A percentile compares a stretch with the other conserved stretches of the same genome.
phyloP scores from a whole-genome alignment of 2,113 vertebrate genomes.

The Rhinopomastus cyanomelas region DNA sequence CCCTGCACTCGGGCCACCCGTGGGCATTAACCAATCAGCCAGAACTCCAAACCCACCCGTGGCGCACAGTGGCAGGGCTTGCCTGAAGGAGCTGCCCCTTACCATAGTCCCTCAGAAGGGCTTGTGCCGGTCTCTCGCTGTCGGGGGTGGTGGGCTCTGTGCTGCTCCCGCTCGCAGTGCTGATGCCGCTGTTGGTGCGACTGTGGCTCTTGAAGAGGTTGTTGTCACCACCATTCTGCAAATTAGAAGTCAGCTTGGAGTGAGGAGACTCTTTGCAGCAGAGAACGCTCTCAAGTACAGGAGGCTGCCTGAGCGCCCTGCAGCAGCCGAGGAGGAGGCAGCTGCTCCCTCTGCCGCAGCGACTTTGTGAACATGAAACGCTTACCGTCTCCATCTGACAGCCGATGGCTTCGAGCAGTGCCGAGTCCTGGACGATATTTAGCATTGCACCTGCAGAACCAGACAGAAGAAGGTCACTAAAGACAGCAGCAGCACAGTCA shows the following conservation, averaged over 20 bases:
- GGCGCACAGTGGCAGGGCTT: neutral
- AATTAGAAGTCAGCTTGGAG: slow-evolving; percentile 34
- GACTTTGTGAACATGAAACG: neutral
- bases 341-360: neutral
- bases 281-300: no score
- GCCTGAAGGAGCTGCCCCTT: slow-evolving; percentile 32
- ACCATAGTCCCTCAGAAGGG: slow-evolving; percentile 93
- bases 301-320: neutral
- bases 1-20: neutral
- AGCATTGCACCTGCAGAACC: slow-evolving; percentile 89
- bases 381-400: slow-evolving; percentile 91
- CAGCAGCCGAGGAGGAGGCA: neutral
- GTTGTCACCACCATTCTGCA: slow-evolving; percentile 74
- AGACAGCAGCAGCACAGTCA: neutral
- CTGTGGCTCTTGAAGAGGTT: slow-evolving; percentile 86
- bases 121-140: slow-evolving; percentile 88
- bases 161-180: slow-evolving; percentile 88
- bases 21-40: neutral
- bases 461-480: neutral
- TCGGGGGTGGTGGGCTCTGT: slow-evolving; percentile 90
- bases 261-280: neutral
- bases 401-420: slow-evolving; percentile 91
- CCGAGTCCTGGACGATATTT: slow-evolving; percentile 96
- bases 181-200: slow-evolving; percentile 91
- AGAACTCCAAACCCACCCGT: neutral